phyloP scores from a whole-genome alignment of 2,888 invertebrate species.

The Melanophora roralis region DNA sequence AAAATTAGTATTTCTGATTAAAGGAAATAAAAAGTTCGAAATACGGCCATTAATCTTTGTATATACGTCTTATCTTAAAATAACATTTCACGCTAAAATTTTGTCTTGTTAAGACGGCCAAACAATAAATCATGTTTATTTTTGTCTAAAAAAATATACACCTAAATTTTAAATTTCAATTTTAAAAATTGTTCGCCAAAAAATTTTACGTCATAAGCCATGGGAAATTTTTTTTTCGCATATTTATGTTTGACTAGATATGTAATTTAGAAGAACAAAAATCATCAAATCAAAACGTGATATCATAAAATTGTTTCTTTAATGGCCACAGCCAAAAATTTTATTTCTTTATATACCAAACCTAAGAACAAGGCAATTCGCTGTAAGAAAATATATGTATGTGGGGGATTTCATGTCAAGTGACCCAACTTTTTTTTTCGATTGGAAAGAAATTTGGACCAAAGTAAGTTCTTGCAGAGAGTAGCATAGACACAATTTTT shows the following conservation, averaged over 20 bases:
- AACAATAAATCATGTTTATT: too few relatives aligned
- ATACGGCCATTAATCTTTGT: too few relatives aligned
- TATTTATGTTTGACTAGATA: neutral
- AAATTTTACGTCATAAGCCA: conserved; percentile 20
- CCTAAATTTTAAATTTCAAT: neutral
- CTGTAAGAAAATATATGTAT: conserved; percentile 17
- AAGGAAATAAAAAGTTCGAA: too few relatives aligned
- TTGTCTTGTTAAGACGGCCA: too few relatives aligned
- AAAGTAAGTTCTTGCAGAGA: too few relatives aligned
- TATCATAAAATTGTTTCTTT: conserved; percentile 38
- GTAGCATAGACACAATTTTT: too few relatives aligned
- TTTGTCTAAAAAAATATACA: neutral
- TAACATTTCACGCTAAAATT: too few relatives aligned
- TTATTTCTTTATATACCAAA: neutral
- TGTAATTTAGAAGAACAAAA: conserved; percentile 20
- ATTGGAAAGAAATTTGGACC: too few relatives aligned
- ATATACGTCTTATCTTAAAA: too few relatives aligned
- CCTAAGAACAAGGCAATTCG: conserved; percentile 45
- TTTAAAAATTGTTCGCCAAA: neutral
- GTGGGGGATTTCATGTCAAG: too few relatives aligned
- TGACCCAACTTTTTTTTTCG: too few relatives aligned
- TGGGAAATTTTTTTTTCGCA: neutral
- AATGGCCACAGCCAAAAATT: conserved; percentile 2
- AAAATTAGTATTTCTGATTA: too few relatives aligned
- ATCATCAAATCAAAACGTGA: conserved; percentile 59